Base-by-base conservation (phyloP, 2,888 invertebrate genomes). In the Acheta domesticus region DNA sequence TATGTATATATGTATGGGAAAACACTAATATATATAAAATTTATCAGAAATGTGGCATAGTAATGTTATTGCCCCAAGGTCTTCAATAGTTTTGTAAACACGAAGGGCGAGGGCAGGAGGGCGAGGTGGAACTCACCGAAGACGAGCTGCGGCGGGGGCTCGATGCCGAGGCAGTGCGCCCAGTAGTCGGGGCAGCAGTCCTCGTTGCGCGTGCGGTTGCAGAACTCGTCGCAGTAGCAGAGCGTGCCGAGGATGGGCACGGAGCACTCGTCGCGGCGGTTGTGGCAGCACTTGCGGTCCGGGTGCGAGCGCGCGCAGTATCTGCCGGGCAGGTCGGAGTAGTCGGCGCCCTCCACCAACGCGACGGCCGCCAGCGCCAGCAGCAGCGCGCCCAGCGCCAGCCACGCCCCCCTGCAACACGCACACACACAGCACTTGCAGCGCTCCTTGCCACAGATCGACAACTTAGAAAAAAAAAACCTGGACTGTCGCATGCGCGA, bases 171-270 rank as follows among this genome's bases (percentile, higher is more conserved):
- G 85, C 98, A 98, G 82, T 91, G 91, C 1, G 90, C 88, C 86
- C 90, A 91, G 86, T 93, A 98, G 87, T 98, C 98, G 0, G 98
- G 98, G 85, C 98, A 98, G 86, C 98, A 98, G 86, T 98, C 98
- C 83, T 92, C 92, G 73, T 90, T 89, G 14, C 88, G 86, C 0
- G 90, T 90, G 50, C 93, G 88, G 85, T 95, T 93, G 88, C 98
- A 98, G 87, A 97, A 98, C 83, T 94, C 90, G 86, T 98, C 98
- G 87, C 98, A 98, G 87, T 98, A 98, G 87, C 98, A 98, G 19
- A 94, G 86, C 0, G 96, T 96, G 81, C 91, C 96, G 81, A 94
- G 87, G 84, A 97, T 96, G 48, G 92, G 93, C 79, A 93, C 90
- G 0, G 95, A 91, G 86, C 98, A 98, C 21, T 91, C 89, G 86